Conservation (phyloP, 2,797 vertebrate species). For the Neomorphus geoffroyi region DNA sequence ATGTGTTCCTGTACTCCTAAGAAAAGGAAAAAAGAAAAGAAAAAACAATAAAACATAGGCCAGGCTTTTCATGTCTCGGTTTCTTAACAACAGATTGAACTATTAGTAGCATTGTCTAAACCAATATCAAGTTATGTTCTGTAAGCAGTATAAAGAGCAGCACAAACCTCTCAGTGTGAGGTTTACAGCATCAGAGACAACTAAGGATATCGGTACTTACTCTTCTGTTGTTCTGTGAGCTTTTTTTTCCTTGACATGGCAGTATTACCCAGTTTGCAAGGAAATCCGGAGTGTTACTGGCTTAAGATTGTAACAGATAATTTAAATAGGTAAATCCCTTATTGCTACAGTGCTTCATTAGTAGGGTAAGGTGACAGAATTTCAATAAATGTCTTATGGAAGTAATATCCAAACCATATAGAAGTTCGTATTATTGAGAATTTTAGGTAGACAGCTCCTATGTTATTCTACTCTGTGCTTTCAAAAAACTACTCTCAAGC, state of each 20-base stretch:
- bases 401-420: not conserved
- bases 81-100: not conserved
- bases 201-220: not conserved
- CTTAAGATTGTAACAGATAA: not conserved
- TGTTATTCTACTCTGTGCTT: not conserved
- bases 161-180: not conserved
- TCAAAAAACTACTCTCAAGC: not conserved
- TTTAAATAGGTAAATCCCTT: not conserved
- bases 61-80: not conserved
- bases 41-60: accelerated
- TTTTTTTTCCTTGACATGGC: not conserved
- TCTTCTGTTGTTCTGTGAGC: not conserved
- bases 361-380: not conserved
- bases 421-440: not conserved
- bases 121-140: not conserved
- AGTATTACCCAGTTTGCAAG: not conserved
- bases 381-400: not conserved
- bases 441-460: not conserved
- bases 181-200: slow-evolving; percentile 1
- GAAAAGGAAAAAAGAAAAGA: not conserved
- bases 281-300: not conserved
- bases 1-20: not conserved
- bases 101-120: slow-evolving; percentile 6
- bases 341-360: not conserved
- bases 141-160: not conserved